Evolutionary conservation across 2,888 invertebrate species (phyloP).

Genomic region (Cheiracanthium punctorium): DNA sequence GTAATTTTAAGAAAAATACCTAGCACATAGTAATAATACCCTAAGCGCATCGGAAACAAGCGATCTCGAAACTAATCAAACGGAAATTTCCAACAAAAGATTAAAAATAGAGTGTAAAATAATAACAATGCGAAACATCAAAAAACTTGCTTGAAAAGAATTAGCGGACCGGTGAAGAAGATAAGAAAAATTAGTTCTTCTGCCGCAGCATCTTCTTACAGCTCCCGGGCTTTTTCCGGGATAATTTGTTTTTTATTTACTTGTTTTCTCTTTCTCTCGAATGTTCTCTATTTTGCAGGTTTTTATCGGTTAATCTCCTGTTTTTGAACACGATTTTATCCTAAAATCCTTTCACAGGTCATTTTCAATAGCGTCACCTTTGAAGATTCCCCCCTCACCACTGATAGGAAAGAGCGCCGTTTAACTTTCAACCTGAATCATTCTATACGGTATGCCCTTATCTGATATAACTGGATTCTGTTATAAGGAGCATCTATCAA

Average conservation of each 20-base stretch:
- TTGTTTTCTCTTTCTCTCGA: neutral
- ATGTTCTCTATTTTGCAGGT: neutral
- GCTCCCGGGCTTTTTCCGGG: neutral
- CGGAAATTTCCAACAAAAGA: slow-evolving; percentile 6
- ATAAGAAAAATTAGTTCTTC: neutral
- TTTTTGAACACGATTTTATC: slow-evolving; percentile 42
- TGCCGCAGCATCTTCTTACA: neutral
- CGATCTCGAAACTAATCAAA: slow-evolving; percentile 15
- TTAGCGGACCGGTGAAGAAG: slow-evolving; percentile 22
- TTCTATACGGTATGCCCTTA: neutral
- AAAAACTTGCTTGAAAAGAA: slow-evolving; percentile 28
- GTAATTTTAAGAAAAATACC: neutral
- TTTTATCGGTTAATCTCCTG: slow-evolving; percentile 57
- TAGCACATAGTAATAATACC: neutral
- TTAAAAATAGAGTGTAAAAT: neutral
- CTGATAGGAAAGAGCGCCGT: neutral
- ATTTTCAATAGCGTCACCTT: slow-evolving; percentile 58
- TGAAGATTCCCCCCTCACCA: neutral
- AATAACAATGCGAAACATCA: neutral
- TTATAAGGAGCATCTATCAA: neutral
- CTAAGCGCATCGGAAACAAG: neutral
- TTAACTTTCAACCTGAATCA: neutral
- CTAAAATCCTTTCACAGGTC: slow-evolving; percentile 44
- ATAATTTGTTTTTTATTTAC: neutral
- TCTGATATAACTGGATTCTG: neutral